Evolutionary conservation across 2,888 invertebrate genomes (phyloP), one percentile per base, ranked within the genome.

Genomic region (Caenorhabditis sp.): DNA sequence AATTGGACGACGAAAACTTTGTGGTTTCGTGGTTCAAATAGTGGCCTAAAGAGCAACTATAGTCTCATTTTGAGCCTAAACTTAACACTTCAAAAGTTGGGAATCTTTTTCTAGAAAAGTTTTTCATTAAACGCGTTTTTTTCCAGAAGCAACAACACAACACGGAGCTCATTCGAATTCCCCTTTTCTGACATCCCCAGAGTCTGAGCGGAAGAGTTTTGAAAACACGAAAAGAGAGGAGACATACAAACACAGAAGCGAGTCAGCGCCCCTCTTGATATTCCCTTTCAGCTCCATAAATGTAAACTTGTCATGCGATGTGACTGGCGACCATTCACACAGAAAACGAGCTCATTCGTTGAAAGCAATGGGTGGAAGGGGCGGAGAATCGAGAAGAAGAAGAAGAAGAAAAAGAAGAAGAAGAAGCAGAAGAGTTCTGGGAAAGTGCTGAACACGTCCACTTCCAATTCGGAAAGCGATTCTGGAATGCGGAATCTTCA

Each of bases 221-320:
- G 20, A 48, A 35, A 48, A 37, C 24, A 48, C 24, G n/a, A 48
- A 45, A 13, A 26, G 35, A 37, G n/a, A 17, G 37, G 13, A n/a
- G 26, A n/a, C 39, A 24, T 9, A 39, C 2, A 37, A 24, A 37
- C 35, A 39, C 22, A 39, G 45, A 15, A 6, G 5, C 13, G 45
- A 15, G 45, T 45, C 5, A 8, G 24, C 7, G 37, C 6, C 6
- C 13, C 20, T 41, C 41, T 41, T 27, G 26, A 26, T 27, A 27
- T 27, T 48, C 26, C n/a, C 15, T 35, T 32, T 52, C 52, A 52
- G 52, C 52, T 32, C 20, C 32, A 62, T 62, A 39, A 52, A 62
- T 52, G 62, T 27, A 62, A 62, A 52, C 50, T 62, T 62, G 62
- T 52, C 62, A 62, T 62, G 62, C 62, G 62, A 62, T 62, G 62